Percentiles rank a stretch among this genome's conserved stretches.
These are phyloP conservation scores for Drosophila borealis DNA, from an alignment of 2,888 invertebrate species.

Conservation along the genomic window DNA sequence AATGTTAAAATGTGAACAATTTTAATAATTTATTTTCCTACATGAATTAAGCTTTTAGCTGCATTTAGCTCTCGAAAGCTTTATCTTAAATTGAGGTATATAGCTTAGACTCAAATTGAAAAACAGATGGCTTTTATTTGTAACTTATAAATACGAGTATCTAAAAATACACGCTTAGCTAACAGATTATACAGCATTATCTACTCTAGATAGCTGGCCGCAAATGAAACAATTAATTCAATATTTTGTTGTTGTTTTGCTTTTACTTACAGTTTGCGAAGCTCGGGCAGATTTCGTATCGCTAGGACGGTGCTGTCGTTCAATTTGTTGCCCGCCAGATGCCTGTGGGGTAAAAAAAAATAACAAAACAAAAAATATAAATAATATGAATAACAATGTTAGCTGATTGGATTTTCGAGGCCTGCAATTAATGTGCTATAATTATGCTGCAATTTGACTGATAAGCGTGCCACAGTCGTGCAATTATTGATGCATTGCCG, in stretches of 20 bases:
- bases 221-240: conserved; percentile 32
- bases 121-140: conserved; percentile 28
- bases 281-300: conserved; percentile 85
- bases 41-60: background rate
- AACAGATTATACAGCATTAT: conserved; percentile 32
- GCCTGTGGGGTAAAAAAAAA: conserved; percentile 83
- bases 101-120: conserved; percentile 14
- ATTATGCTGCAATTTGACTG: conserved; percentile 66
- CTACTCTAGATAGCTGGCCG: conserved; percentile 25
- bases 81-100: conserved; percentile 12
- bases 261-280: conserved; percentile 86
- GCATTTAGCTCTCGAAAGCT: conserved; percentile 1
- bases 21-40: too few species aligned
- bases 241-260: background rate
- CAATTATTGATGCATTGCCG: conserved; percentile 62
- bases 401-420: conserved; percentile 48
- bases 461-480: conserved; percentile 42
- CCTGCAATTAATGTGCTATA: conserved; percentile 42
- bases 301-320: conserved; percentile 85
- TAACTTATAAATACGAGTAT: conserved; percentile 21
- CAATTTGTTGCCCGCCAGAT: conserved; percentile 87
- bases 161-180: conserved; percentile 31
- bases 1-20: too few species aligned
- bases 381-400: conserved; percentile 41
- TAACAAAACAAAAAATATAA: background rate